A percentile compares a stretch with the other conserved stretches of the same genome.
phyloP scores from a whole-genome alignment of 2,888 invertebrate genomes.

The Caradrina clavipalpis region DNA sequence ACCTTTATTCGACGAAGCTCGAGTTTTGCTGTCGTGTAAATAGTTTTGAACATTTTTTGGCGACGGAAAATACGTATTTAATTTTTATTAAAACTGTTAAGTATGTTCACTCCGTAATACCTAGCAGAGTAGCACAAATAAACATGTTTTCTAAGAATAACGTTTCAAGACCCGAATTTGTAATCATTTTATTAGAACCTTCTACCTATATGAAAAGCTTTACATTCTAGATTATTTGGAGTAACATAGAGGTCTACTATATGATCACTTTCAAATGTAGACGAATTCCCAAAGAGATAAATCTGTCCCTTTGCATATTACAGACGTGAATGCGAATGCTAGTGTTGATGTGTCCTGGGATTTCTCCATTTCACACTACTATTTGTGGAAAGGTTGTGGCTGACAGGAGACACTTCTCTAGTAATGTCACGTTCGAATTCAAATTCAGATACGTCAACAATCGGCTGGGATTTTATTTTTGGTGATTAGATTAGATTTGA shows the following conservation, averaged over 20 bases:
- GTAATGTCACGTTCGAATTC: too few relatives aligned
- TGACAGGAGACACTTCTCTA: background rate
- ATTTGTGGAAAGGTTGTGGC: slow-evolving; percentile 2
- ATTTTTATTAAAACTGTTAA: background rate
- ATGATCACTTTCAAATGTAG: background rate
- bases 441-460: too few relatives aligned
- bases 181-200: background rate
- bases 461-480: too few relatives aligned
- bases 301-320: slow-evolving; percentile 18
- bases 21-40: slow-evolving; percentile 15
- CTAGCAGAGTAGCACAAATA: background rate
- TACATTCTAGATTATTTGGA: too few relatives aligned
- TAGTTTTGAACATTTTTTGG: slow-evolving; percentile 6
- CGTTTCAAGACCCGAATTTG: background rate
- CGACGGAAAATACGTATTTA: background rate
- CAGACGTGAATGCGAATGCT: slow-evolving; percentile 5
- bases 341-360: slow-evolving; percentile 6
- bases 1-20: slow-evolving; percentile 47
- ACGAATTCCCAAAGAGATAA: background rate
- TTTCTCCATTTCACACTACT: slow-evolving; percentile 16
- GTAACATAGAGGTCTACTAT: too few relatives aligned
- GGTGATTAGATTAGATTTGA: background rate
- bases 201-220: background rate
- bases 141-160: rapidly evolving
- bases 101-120: background rate